These are phyloP conservation scores for Sebastes jordani DNA, from an alignment of 2,797 vertebrate species.

Conservation along the genomic window DNA sequence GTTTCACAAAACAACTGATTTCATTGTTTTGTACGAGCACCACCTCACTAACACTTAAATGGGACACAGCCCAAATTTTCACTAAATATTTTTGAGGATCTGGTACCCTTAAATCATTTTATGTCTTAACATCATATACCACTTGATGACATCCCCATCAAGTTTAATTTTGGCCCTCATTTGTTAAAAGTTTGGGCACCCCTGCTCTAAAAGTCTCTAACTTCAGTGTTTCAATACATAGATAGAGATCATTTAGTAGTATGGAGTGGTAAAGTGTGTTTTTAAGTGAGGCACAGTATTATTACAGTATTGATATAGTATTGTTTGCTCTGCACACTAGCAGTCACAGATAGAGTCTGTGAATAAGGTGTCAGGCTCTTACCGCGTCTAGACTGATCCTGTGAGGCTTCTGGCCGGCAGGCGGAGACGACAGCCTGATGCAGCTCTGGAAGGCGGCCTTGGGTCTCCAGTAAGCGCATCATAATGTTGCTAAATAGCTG, in stretches of 20 bases:
- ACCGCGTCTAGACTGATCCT: slow-evolving; percentile 80
- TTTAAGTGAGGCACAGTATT: not conserved
- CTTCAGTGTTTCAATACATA: not conserved
- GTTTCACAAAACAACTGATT: not conserved
- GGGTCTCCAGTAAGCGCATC: slow-evolving; percentile 81
- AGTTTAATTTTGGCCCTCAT: not conserved
- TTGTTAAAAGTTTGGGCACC: not conserved
- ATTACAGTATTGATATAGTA: too few relatives aligned
- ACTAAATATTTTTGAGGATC: not conserved
- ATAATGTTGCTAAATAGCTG: slow-evolving; percentile 82
- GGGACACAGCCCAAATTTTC: not conserved
- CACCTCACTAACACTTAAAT: not conserved
- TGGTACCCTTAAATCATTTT: not conserved
- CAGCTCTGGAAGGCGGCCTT: slow-evolving; percentile 38
- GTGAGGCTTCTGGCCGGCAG: slow-evolving; percentile 32
- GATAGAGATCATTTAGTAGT: not conserved
- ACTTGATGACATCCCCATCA: not conserved
- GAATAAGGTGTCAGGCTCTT: slow-evolving; percentile 29
- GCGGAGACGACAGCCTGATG: slow-evolving; percentile 66
- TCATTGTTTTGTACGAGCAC: not conserved
- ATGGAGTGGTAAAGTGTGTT: not conserved
- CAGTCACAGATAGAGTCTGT: not conserved
- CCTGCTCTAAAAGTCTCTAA: not conserved
- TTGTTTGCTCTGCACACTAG: not conserved
- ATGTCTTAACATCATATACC: not conserved